phyloP scores from a whole-genome alignment of 2,113 vertebrate genomes.

The Lasiurus cinereus region DNA sequence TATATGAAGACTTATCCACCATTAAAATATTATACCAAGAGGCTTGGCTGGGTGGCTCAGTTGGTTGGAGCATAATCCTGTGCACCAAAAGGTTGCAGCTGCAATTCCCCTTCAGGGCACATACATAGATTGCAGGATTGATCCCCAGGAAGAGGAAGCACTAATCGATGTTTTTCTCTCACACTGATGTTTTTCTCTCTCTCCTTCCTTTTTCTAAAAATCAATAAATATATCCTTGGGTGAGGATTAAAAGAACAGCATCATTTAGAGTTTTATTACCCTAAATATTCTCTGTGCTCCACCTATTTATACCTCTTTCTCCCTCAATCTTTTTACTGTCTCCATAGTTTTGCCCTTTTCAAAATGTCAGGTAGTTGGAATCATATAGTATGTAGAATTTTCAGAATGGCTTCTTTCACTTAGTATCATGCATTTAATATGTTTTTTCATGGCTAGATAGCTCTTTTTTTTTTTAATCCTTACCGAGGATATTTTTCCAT shows the following conservation, averaged over 20 bases:
- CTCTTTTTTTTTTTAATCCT: neutral
- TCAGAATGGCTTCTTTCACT: neutral
- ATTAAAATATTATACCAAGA: neutral
- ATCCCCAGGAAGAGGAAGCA: neutral
- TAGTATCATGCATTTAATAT: neutral
- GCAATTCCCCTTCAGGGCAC: neutral
- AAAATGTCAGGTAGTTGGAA: neutral
- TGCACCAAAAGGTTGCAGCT: neutral
- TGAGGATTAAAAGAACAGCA: neutral
- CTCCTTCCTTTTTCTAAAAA: neutral
- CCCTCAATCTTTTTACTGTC: neutral
- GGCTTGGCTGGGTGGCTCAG: neutral
- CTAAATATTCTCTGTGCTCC: neutral
- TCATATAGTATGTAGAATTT: neutral
- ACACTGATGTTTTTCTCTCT: neutral
- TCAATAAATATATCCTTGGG: neutral
- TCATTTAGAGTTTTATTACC: neutral
- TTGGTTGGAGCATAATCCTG: neutral
- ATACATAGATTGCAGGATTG: too few relatives aligned
- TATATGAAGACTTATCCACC: neutral
- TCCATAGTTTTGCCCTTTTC: neutral
- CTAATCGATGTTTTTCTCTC: neutral
- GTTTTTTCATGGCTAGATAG: neutral
- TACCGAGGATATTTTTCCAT: too few relatives aligned
- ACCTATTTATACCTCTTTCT: neutral